Conservation (phyloP, 1,140 invertebrate genomes). For the Hesperophylax magnus region DNA sequence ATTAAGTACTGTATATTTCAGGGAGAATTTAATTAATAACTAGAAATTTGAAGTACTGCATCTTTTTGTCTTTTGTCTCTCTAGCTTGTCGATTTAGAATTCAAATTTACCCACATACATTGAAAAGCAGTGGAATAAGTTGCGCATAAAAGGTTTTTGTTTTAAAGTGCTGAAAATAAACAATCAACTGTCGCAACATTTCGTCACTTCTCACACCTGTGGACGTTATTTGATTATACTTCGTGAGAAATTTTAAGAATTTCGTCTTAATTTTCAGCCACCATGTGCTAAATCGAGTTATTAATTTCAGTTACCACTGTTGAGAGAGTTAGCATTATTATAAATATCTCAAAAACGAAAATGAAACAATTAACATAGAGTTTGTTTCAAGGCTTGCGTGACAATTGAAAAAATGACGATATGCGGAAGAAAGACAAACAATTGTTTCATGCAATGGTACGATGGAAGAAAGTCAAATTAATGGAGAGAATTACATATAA, state of each 20-base stretch:
- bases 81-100: no score
- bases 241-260: slow-evolving; percentile 18
- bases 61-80: no score
- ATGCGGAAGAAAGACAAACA: not conserved
- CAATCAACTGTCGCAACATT: no score
- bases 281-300: not conserved
- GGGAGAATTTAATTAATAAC: no score
- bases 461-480: slow-evolving; percentile 12
- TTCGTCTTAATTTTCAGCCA: not conserved
- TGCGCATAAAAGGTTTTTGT: no score
- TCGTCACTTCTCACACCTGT: slow-evolving; percentile 18
- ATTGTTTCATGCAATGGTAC: slow-evolving; percentile 34
- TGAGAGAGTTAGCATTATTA: slow-evolving; percentile 7
- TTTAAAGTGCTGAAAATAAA: no score
- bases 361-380: slow-evolving; percentile 8
- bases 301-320: not conserved
- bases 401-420: slow-evolving; percentile 14
- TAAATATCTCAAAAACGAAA: slow-evolving; percentile 8
- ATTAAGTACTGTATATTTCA: no score
- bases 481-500: not conserved
- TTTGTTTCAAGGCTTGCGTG: not conserved
- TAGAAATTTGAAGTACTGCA: no score
- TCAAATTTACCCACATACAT: no score
- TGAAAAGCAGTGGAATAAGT: no score
- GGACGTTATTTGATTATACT: not conserved